phyloP scores from a whole-genome alignment of 2,888 invertebrate species.

The Troides oblongomaculatus region DNA sequence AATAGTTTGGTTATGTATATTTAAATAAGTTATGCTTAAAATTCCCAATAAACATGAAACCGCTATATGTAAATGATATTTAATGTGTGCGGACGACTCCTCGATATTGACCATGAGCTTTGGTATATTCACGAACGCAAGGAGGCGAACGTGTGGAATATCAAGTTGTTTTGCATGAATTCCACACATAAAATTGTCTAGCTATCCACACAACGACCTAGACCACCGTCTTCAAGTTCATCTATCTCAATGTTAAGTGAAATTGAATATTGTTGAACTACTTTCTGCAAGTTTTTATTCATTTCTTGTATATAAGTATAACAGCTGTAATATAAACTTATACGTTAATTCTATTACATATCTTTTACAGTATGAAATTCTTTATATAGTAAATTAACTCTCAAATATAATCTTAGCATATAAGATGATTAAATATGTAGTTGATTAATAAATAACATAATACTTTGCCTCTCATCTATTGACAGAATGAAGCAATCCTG shows the following conservation, averaged over 20 bases:
- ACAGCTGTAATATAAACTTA: too few relatives aligned
- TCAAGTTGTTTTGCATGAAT: conserved; percentile 30
- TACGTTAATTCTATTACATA: too few relatives aligned
- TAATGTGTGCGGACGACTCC: conserved; percentile 12
- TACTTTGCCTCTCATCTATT: too few relatives aligned
- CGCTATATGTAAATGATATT: conserved; percentile 15
- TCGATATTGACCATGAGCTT: conserved; percentile 27
- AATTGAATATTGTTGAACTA: background rate
- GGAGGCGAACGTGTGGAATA: conserved; percentile 22
- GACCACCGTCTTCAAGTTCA: conserved; percentile 9
- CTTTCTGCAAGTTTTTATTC: background rate
- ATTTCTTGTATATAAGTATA: too few relatives aligned
- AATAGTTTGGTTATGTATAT: background rate
- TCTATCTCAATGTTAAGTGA: background rate
- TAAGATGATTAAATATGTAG: too few relatives aligned
- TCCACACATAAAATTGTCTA: conserved; percentile 19
- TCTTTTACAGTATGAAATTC: too few relatives aligned
- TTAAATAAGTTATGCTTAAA: background rate
- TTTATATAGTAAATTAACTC: too few relatives aligned
- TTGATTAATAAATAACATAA: too few relatives aligned
- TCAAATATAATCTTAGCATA: too few relatives aligned
- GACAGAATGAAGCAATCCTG: too few relatives aligned
- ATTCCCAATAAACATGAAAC: background rate
- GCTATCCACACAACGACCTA: background rate
- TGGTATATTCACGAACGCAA: conserved; percentile 14